phyloP scores from a whole-genome alignment of 2,797 vertebrate species.

The Onychomys torridus region DNA sequence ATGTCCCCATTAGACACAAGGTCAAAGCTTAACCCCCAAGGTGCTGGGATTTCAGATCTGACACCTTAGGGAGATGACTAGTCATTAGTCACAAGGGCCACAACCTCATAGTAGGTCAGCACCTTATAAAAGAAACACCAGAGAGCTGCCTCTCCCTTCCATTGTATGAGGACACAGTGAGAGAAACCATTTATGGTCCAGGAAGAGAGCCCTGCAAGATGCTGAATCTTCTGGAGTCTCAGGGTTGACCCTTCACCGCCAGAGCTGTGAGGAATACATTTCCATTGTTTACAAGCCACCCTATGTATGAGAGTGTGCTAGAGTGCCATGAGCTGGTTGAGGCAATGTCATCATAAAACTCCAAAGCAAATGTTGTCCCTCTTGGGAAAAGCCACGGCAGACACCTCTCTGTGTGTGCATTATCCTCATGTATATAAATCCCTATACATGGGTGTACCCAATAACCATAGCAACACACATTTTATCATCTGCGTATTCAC shows the following conservation, averaged over 20 bases:
- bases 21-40: not conserved
- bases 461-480: not conserved
- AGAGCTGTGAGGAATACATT: not conserved
- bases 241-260: not conserved
- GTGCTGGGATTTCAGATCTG: not conserved
- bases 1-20: not conserved
- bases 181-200: not conserved
- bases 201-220: too few relatives aligned
- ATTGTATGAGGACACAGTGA: too few relatives aligned
- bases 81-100: not conserved
- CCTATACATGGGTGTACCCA: not conserved
- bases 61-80: not conserved
- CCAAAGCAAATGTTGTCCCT: not conserved
- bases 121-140: not conserved
- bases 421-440: accelerated
- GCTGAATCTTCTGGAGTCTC: not conserved
- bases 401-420: accelerated
- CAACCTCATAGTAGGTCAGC: not conserved
- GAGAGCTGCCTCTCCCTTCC: not conserved
- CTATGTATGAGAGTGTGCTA: too few relatives aligned
- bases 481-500: not conserved
- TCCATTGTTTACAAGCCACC: not conserved
- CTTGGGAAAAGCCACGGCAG: too few relatives aligned
- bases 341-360: not conserved
- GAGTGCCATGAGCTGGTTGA: too few relatives aligned